Evolutionary conservation across 2,888 invertebrate species (phyloP), one percentile per base, ranked within the genome.

Genomic region (Ctenicera cuprea): DNA sequence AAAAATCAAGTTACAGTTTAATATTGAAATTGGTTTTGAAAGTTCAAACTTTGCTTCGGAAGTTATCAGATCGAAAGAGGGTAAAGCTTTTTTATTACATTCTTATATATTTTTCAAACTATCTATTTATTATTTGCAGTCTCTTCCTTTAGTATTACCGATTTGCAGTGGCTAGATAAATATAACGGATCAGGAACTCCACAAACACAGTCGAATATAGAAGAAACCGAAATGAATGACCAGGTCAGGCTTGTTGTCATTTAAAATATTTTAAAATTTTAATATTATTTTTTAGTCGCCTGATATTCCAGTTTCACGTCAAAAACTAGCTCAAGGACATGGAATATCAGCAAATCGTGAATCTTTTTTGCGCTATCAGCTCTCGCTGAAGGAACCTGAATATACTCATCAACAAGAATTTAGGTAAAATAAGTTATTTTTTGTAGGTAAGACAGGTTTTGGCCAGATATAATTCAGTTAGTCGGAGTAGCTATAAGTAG

Each of bases 1-100:
- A 68, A 89, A 89, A 76, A 83, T 87, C 54, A 88, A 88, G 77
- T 83, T 90, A 61, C 84, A 88, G 50, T 90, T 91, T 80, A 89
- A 89, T 82, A 88, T 91, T 84, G 88, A 88, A 79, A 89, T 89
- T 80, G 90, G 90, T 43, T 85, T 87, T 67, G 90, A 90, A 79
- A 93, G 93, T 52, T 93, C 93, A 74, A 91, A 90, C 84, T 93
- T 94, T 85, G 93, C 94, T 4, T 92, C 92, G 73, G 94, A 94
- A 84, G 88, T 95, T 75, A 93, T 93, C 79, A 89, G 92, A 82
- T 92, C 93, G 0, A 92, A 93, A 83, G 94, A 94, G 88, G 90
- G 93, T 88, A 80, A 77, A 78, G 63, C 63, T 30, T 54, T 14
- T 3, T 11, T 48, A 16, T 5, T 11, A 16, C 8, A 3, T 1